Evolutionary conservation across 2,888 invertebrate genomes (phyloP).

Genomic region (Tachina grossa): DNA sequence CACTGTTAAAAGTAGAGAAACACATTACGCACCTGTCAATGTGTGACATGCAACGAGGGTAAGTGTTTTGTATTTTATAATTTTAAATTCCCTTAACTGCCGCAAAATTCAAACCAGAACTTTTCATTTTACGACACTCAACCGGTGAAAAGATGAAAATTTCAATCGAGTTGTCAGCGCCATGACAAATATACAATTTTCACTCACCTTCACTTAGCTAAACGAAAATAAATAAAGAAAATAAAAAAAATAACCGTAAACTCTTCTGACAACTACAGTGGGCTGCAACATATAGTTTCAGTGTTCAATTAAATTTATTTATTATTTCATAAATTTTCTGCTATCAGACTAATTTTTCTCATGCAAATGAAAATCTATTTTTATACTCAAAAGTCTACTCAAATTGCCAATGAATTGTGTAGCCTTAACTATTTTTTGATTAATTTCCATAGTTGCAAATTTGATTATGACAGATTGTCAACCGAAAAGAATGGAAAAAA

Average conservation of each 20-base stretch:
- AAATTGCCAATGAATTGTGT: too few species aligned
- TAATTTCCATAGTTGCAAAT: too few species aligned
- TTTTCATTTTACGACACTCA: constrained; percentile 67
- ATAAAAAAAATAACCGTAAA: background rate
- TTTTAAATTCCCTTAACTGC: constrained; percentile 71
- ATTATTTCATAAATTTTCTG: too few species aligned
- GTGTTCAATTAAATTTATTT: background rate
- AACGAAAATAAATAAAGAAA: constrained; percentile 1
- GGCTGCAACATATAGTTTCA: background rate
- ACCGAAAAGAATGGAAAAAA: too few species aligned
- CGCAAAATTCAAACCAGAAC: constrained; percentile 70
- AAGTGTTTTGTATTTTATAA: constrained; percentile 67
- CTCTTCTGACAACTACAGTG: constrained; percentile 27
- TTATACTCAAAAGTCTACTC: too few species aligned
- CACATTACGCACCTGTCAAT: constrained; percentile 71
- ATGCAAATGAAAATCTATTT: too few species aligned
- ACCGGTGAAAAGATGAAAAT: constrained; percentile 66
- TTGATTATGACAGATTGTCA: too few species aligned
- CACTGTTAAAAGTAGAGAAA: constrained; percentile 17
- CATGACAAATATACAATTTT: constrained; percentile 67
- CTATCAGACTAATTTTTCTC: too few species aligned
- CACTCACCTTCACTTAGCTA: constrained; percentile 45
- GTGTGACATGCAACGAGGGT: constrained; percentile 70
- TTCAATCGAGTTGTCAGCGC: constrained; percentile 69
- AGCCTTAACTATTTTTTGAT: too few species aligned